Base-by-base conservation (phyloP, 2,888 invertebrate species). In the Ceriagrion tenellum region DNA sequence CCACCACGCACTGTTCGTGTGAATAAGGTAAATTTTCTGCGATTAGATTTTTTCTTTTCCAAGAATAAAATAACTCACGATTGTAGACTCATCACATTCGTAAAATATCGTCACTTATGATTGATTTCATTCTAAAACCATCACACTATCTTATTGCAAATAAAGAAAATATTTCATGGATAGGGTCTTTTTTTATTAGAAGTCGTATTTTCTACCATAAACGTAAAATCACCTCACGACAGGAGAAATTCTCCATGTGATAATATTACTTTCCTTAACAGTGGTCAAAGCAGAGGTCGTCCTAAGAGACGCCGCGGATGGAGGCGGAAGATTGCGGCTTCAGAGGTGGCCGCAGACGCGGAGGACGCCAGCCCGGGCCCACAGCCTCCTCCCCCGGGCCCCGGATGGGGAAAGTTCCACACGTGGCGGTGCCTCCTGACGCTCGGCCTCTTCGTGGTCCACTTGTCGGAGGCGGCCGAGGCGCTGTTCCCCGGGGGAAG, bases 371-470 rank as follows among this genome's bases (percentile, higher is more conserved):
- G 16, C n/a, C 47, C 30, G 74, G 69, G 16, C 69, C 63, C 3
- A 16, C 69, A 10, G 8, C 47, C 81, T 16, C 13, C 35, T 18
- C 16, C 35, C 2, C 30, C 30, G 16, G 30, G 30, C 26, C 93
- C 93, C 30, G 93, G 47, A 93, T 93, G 93, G 93, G 74, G 93
- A 40, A 93, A 47, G 69, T 93, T 93, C 69, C 93, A 93, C 93
- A 69, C 69, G 69, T 93, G 93, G 93, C 40, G 93, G n/a, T 93
- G 93, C 93, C 40, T 93, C n/a, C 69, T 93, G 13, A 47, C 69
- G 47, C 69, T 55, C 69, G 40, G 69, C n/a, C 93, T 93, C 93
- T 63, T 55, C 63, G 93, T 93, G 59, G 69, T 93, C 47, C 93
- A 93, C 69, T 69, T 93, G 63, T 63, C 93, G 93, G 93, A 93